Evolutionary conservation across 2,888 invertebrate genomes (phyloP), one percentile per base, ranked within the genome.

Genomic region (Ochropleura plecta): DNA sequence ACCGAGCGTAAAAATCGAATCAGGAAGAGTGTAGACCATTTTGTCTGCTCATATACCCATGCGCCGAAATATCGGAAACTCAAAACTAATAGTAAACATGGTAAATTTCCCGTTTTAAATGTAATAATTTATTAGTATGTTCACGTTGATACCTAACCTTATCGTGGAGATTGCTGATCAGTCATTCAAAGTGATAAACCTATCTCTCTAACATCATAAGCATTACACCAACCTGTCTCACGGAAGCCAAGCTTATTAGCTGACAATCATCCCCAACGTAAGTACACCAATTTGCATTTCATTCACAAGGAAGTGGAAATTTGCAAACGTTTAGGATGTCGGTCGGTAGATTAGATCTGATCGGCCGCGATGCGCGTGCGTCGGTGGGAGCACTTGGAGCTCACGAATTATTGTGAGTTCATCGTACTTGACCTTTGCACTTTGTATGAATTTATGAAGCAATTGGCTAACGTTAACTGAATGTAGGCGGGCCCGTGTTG

Each of bases 391-490:
- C 30, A 59, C 40, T 84, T 70, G 76, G 82, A 84, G 82, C 82
- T 77, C 88, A 92, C 89, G 87, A 91, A 92, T 93, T 93, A 92
- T 89, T 90, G 89, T 89, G 90, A 92, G 93, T 93, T 94, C 94
- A 93, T 88, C 89, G 92, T 92, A 92, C 93, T 94, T 95, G 95
- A 95, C 95, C 95, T 94, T 93, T 85, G 84, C 81, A 86, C 95
- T 93, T 92, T 80, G 82, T 85, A 88, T 86, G 87, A 89, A 86
- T 88, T 89, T 89, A 90, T 87, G 76, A 80, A 86, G 86, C 86
- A 88, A 89, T 90, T 91, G 88, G 81, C 59, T 86, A 74, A 84
- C 81, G 80, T 65, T 85, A 81, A 88, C 81, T 65, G 66, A 74
- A 48, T 87, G 87, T 81, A 74, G 89, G 90, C 87, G 90, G 82